A percentile compares a stretch with the other conserved stretches of the same genome.
phyloP scores from a whole-genome alignment of 2,888 invertebrate genomes.

The Tromatobia lineatoria region DNA sequence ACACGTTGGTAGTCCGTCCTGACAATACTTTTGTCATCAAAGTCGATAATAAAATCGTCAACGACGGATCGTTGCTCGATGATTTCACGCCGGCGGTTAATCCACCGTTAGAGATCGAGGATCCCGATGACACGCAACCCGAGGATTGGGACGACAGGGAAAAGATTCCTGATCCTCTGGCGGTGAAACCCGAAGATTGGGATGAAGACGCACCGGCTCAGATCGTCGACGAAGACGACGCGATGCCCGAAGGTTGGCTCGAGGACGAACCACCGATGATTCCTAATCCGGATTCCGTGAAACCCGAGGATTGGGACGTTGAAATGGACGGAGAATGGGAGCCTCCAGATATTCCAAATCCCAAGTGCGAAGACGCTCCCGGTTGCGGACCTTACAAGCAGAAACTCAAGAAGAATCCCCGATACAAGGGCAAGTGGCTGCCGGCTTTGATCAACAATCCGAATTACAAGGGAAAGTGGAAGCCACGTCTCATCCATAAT shows the following conservation, averaged over 20 bases:
- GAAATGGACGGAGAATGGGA: slow-evolving; percentile 99
- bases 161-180: slow-evolving; percentile 95
- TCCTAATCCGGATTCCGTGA: slow-evolving; percentile 94
- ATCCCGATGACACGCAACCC: slow-evolving; percentile 94
- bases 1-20: slow-evolving; percentile 91
- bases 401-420: slow-evolving; percentile 94
- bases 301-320: slow-evolving; percentile 98
- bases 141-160: slow-evolving; percentile 98
- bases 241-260: slow-evolving; percentile 96
- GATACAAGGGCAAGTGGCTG: slow-evolving; percentile 97
- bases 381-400: slow-evolving; percentile 98
- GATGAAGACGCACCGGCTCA: slow-evolving; percentile 97
- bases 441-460: slow-evolving; percentile 96
- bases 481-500: slow-evolving; percentile 94
- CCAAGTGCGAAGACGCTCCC: slow-evolving; percentile 90
- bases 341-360: slow-evolving; percentile 96
- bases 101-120: slow-evolving; percentile 97
- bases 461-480: slow-evolving; percentile 98
- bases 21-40: slow-evolving; percentile 93
- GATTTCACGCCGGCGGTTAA: slow-evolving; percentile 98
- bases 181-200: slow-evolving; percentile 98
- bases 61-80: slow-evolving; percentile 94
- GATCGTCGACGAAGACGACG: slow-evolving; percentile 94
- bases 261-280: slow-evolving; percentile 95
- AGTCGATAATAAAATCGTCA: slow-evolving; percentile 94